Base-by-base conservation (phyloP, 2,113 vertebrate species). In the Craseonycteris thonglongyai region DNA sequence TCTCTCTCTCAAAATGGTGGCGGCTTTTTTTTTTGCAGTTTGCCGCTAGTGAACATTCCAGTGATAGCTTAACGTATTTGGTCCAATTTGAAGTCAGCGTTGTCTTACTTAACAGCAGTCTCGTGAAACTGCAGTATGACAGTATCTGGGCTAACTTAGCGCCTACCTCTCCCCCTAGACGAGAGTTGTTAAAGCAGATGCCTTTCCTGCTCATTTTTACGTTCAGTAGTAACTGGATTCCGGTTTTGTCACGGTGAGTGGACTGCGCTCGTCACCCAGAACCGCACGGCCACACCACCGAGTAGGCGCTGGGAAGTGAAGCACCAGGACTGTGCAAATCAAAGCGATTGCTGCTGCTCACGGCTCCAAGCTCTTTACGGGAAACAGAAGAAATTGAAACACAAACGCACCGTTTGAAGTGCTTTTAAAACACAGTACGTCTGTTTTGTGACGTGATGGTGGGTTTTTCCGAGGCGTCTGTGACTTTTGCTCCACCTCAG, bases 71-170 rank as follows among this genome's bases (percentile, higher is more conserved):
- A 76, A 89, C 12, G 45, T 33, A 61, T 80, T 97, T 97, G 96
- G 96, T 97, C 96, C 95, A 72, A 91, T 94, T 72, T 75, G 61
- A 95, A 96, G 79, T 82, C 94, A 85, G 35, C 90, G 30, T 68
- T 33, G 6, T 71, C 93, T 96, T 76, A 68, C 28, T 38, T 72
- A 61, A 94, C 76, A 93, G 65, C 33, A 6, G 12, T 28, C n/a
- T 94, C 84, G 74, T 28, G 63, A 95, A 82, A 82, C 45, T 65
- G 24, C 24, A 93, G 42, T n/a, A 58, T 65, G 63, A 65, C 35
- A 66, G 63, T 18, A 93, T 56, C 68, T 76, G 51, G 74, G 74
- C 66, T 84, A 72, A 88, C 88, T 83, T 71, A 71, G 69, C 33
- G 90, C 88, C 83, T 33, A 85, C 18, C 56, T 61, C 81, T 74